Percentiles rank a stretch among this genome's conserved stretches.
These are phyloP conservation scores for Streblospio benedicti DNA, from an alignment of 1,140 invertebrate species.

Conservation along the genomic window DNA sequence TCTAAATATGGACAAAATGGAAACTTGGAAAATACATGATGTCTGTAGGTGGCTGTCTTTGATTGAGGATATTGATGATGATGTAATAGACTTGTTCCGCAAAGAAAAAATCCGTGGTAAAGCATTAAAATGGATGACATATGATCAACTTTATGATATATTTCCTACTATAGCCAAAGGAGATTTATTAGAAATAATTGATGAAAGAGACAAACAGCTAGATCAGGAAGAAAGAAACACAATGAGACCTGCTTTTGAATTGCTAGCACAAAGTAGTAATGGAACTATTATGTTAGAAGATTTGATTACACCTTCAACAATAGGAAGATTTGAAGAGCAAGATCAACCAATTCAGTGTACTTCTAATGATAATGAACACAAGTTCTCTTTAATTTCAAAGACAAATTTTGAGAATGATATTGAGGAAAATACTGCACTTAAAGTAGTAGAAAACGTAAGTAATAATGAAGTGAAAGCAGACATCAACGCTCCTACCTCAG, in stretches of 20 bases:
- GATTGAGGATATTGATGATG: too few relatives aligned
- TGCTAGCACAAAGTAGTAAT: not conserved
- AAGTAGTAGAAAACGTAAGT: not conserved
- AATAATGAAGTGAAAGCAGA: not conserved
- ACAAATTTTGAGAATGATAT: too few relatives aligned
- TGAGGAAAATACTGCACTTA: too few relatives aligned
- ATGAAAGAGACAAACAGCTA: not conserved
- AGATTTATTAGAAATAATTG: not conserved
- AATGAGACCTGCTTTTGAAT: not conserved
- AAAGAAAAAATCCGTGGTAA: not conserved
- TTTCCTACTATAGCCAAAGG: not conserved
- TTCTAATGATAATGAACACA: too few relatives aligned
- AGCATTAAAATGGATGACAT: not conserved
- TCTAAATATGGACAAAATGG: too few relatives aligned
- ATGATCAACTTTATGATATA: not conserved
- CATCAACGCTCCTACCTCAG: not conserved
- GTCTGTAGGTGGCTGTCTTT: too few relatives aligned
- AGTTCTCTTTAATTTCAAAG: too few relatives aligned
- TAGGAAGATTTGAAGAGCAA: not conserved
- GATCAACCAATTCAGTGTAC: not conserved
- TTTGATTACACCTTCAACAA: not conserved
- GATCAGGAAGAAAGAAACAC: not conserved
- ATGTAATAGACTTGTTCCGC: not conserved
- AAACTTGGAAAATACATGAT: too few relatives aligned
- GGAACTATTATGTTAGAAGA: not conserved